Evolutionary conservation across 2,797 vertebrate genomes (phyloP).

Genomic region (Cebuella pygmaea): DNA sequence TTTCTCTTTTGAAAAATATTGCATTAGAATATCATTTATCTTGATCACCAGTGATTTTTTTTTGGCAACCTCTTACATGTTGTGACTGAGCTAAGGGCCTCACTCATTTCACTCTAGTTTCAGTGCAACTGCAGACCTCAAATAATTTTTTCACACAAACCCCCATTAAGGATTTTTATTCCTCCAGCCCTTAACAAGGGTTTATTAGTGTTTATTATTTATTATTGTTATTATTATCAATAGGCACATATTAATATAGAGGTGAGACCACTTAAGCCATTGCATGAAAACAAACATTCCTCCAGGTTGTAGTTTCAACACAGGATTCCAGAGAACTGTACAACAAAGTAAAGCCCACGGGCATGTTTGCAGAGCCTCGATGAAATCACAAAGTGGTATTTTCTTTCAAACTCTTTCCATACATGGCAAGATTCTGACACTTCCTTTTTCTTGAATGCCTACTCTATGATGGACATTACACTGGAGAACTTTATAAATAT

Average conservation of each 20-base stretch:
- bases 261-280: background rate
- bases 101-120: background rate
- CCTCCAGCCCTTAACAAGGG: background rate
- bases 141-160: background rate
- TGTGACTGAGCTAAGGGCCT: background rate
- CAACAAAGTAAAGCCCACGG: background rate
- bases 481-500: background rate
- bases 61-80: background rate
- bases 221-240: background rate
- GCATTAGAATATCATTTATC: background rate
- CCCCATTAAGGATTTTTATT: background rate
- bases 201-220: background rate
- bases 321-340: background rate
- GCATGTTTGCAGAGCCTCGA: background rate
- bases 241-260: background rate
- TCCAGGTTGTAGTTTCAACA: background rate
- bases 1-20: background rate
- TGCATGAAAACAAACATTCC: background rate
- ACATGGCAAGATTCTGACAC: background rate
- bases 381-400: background rate
- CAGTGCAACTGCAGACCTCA: background rate
- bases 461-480: background rate
- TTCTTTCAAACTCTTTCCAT: fast-evolving
- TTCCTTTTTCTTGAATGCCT: background rate
- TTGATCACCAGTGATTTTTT: background rate